Conservation (phyloP, 1,140 invertebrate species). For the Trichomalopsis sarcophagae region DNA sequence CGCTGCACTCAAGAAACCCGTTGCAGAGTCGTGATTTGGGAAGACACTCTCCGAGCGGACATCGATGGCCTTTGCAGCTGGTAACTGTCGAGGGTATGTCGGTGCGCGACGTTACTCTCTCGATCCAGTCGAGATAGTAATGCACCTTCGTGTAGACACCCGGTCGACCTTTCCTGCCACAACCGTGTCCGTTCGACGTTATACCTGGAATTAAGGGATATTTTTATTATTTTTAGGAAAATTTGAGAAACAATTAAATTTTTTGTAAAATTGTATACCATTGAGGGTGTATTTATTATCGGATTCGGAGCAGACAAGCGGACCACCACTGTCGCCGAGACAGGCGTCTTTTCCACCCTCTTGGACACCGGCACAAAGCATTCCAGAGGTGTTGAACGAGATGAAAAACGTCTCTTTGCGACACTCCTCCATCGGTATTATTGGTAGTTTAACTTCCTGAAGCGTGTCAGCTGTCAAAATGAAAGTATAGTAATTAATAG, state of each 20-base stretch:
- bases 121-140: conserved; percentile 86
- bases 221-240: not conserved
- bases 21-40: conserved; percentile 83
- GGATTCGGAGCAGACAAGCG: conserved; percentile 77
- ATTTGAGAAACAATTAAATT: not conserved
- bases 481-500: too few species aligned
- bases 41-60: conserved; percentile 85
- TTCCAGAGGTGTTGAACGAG: conserved; percentile 80
- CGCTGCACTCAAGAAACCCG: conserved; percentile 84
- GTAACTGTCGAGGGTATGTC: conserved; percentile 60
- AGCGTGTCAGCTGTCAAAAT: conserved; percentile 83
- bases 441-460: conserved; percentile 89
- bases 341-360: conserved; percentile 80
- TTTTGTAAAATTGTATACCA: conserved; percentile 54
- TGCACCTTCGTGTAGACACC: conserved; percentile 92
- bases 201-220: conserved; percentile 76
- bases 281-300: conserved; percentile 70
- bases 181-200: conserved; percentile 91
- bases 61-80: conserved; percentile 81
- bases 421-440: conserved; percentile 89
- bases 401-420: conserved; percentile 86
- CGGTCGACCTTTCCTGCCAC: conserved; percentile 87
- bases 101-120: conserved; percentile 75
- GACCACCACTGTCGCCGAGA: conserved; percentile 81
- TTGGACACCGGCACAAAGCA: conserved; percentile 81